phyloP scores from a whole-genome alignment of 1,140 invertebrate genomes.

The Drepana arcuata region DNA sequence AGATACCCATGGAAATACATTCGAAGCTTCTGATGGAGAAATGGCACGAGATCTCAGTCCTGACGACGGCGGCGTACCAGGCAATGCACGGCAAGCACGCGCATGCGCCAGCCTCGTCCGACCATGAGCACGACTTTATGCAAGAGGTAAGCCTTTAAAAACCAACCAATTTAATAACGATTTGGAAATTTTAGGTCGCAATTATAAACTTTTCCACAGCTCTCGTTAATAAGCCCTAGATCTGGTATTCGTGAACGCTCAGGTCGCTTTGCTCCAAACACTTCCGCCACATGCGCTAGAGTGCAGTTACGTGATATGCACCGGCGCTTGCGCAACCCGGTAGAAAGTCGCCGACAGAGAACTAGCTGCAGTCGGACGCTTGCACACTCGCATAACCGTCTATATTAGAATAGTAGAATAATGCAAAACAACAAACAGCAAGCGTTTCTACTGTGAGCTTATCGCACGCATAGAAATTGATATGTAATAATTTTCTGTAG shows the following conservation, averaged over 20 bases:
- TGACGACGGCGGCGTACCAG: slow-evolving; percentile 94
- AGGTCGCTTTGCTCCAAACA: slow-evolving; percentile 56
- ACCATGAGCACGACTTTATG: slow-evolving; percentile 79
- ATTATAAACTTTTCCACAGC: no score
- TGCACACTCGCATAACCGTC: slow-evolving; percentile 39
- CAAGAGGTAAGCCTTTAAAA: slow-evolving; percentile 86
- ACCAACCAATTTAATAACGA: no score
- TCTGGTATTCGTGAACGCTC: slow-evolving; percentile 12
- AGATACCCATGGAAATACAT: slow-evolving; percentile 94
- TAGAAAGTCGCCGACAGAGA: slow-evolving; percentile 58
- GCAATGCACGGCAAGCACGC: slow-evolving; percentile 85
- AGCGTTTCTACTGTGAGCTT: slow-evolving; percentile 34
- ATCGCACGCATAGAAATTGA: no score
- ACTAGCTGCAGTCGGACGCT: slow-evolving; percentile 53
- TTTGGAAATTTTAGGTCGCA: no score
- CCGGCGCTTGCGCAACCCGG: slow-evolving; percentile 53
- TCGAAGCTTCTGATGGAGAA: slow-evolving; percentile 96
- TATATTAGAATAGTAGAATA: slow-evolving; percentile 44
- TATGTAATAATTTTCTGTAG: no score
- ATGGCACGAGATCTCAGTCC: slow-evolving; percentile 96
- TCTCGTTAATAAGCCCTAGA: slow-evolving; percentile 8
- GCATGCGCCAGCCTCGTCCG: slow-evolving; percentile 66
- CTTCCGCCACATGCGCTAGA: slow-evolving; percentile 58
- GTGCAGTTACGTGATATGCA: slow-evolving; percentile 65
- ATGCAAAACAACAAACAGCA: slow-evolving; percentile 23